Percentiles rank a stretch among this genome's conserved stretches.
phyloP scores from a whole-genome alignment of 2,113 vertebrate genomes.

The Cyphomyrus plagiostoma region DNA sequence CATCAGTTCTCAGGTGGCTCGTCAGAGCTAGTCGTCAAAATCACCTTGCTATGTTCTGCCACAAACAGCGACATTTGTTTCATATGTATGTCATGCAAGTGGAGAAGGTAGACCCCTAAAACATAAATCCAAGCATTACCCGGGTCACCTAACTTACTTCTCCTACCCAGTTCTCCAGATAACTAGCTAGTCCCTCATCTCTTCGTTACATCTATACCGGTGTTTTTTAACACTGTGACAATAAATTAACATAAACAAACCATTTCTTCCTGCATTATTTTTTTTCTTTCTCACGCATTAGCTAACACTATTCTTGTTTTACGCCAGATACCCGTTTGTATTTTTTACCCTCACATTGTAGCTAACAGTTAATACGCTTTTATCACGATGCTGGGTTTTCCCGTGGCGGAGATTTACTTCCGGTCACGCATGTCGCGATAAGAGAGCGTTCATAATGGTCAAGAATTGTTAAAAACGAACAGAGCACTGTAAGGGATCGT shows the following conservation, averaged over 20 bases:
- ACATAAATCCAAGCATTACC: not conserved
- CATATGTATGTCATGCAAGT: not conserved
- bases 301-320: not conserved
- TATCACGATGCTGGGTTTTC: slow-evolving; percentile 26
- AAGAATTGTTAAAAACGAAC: slow-evolving; percentile 6
- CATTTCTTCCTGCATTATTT: slow-evolving; percentile 13
- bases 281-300: not conserved
- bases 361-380: slow-evolving; percentile 52
- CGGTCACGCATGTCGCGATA: slow-evolving; percentile 24
- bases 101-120: not conserved
- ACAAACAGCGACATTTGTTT: not conserved
- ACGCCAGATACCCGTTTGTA: not conserved
- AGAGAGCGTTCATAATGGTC: slow-evolving; percentile 9
- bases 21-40: not conserved
- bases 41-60: not conserved
- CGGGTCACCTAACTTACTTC: not conserved
- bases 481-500: slow-evolving; percentile 7
- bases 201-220: not conserved
- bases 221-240: not conserved
- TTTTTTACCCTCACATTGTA: too few relatives aligned
- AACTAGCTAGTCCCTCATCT: slow-evolving; percentile 46
- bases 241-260: slow-evolving; percentile 7
- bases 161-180: not conserved
- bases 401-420: slow-evolving; percentile 47
- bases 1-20: not conserved